phyloP scores from a whole-genome alignment of 1,140 invertebrate genomes.

The Tribolium castaneum region DNA sequence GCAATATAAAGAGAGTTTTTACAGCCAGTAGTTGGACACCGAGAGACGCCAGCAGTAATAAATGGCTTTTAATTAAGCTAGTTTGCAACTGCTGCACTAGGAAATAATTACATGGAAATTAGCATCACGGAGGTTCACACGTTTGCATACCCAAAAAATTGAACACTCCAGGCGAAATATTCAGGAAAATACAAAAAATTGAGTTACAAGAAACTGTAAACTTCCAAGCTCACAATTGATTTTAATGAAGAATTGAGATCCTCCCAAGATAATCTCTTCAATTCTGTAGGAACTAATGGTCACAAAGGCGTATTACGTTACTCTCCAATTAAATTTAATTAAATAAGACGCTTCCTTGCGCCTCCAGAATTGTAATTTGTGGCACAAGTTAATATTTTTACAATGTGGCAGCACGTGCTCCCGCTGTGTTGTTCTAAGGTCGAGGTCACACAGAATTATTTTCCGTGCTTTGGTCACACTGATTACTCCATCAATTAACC shows the following conservation, averaged over 20 bases:
- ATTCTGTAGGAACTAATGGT: not conserved
- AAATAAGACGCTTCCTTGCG: not conserved
- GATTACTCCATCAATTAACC: conserved; percentile 25
- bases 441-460: not conserved
- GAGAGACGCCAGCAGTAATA: not conserved
- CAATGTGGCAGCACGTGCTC: not conserved
- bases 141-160: not conserved
- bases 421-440: not conserved
- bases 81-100: not conserved
- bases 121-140: not conserved
- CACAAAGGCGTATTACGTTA: not conserved
- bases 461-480: conserved; percentile 14
- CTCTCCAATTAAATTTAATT: not conserved
- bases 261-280: not conserved
- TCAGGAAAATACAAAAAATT: not conserved
- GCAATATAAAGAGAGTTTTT: not conserved
- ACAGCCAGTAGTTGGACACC: not conserved
- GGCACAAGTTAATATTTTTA: not conserved
- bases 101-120: conserved; percentile 14
- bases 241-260: not conserved
- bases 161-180: not conserved
- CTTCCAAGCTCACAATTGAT: not conserved
- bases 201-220: not conserved
- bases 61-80: conserved; percentile 16
- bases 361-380: not conserved